Base-by-base conservation (phyloP, 2,888 invertebrate genomes). In the Apamea anceps region DNA sequence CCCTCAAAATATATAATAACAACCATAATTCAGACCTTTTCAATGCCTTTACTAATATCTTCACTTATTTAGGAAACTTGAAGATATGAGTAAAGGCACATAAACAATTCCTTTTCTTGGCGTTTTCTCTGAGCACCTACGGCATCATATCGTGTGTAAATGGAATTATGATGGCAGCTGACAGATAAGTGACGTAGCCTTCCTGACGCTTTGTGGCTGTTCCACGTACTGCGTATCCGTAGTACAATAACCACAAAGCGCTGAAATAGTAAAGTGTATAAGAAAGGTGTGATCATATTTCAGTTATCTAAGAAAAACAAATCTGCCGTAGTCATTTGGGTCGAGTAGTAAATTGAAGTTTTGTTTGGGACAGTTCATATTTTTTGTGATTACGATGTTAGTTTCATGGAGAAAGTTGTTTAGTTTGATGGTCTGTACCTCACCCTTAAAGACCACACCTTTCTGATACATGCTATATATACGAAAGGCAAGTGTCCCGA, bases 121-220 rank as follows among this genome's bases (percentile, higher is more conserved):
- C 54, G 13, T 65, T 48, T 80, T 75, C 60, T 77, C 65, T 51
- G 77, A 77, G 25, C 37, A 48, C 45, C 54, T 32, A 48, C 75
- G 60, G 66, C 73, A 62, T 66, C 21, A 73, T 73, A 60, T 63
- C 51, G 68, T 66, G 48, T 70, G 62, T 75, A 71, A 67, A 79
- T 71, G 48, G 62, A 66, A 75, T 82, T 79, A 75, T 63, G 74
- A 82, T 82, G 72, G 57, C 57, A 62, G 72, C 54, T 67, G 85
- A 67, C 72, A 66, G 73, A 51, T 73, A 54, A 75, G 48, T 74
- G 71, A 81, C 72, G 77, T 12, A 25, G 60, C 73, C 62, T 45
- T 51, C n/a, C 25, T 67, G 48, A 37, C n/a, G 75, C 25, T 63
- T 60, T 62, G 63, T 25, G 65, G 28, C 21, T 25, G 28, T 48